Evolutionary conservation across 2,888 invertebrate genomes (phyloP).

Genomic region (Eupithecia exiguata): DNA sequence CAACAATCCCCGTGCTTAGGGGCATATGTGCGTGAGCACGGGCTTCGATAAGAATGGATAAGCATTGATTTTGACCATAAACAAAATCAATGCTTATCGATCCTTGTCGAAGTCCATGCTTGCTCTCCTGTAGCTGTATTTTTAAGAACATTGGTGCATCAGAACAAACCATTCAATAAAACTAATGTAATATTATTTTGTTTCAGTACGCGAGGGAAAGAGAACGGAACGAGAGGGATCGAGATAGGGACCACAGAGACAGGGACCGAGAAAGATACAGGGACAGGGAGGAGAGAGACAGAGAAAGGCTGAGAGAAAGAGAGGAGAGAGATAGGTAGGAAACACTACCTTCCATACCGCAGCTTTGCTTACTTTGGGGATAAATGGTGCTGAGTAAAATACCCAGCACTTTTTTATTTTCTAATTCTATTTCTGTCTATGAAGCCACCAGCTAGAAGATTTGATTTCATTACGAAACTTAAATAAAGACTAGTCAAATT

Average conservation of each 20-base stretch:
- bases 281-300: constrained; percentile 84
- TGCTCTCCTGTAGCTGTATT: no score
- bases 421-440: background rate
- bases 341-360: background rate
- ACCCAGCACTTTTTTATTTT: background rate
- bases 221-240: constrained; percentile 81
- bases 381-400: background rate
- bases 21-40: background rate
- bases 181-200: background rate
- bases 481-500: no score
- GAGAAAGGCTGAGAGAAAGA: constrained; percentile 83
- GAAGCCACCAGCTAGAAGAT: no score
- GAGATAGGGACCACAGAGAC: constrained; percentile 84
- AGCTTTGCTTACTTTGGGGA: background rate
- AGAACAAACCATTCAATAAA: background rate
- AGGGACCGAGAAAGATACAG: constrained; percentile 83
- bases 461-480: no score
- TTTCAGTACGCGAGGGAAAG: constrained; percentile 83
- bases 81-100: no score
- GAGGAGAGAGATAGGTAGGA: constrained; percentile 78
- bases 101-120: no score
- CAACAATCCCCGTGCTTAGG: no score
- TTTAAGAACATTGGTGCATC: no score
- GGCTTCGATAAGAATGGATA: no score
- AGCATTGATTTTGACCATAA: no score